Conservation (phyloP, 2,888 invertebrate species). For the Pollenia labialis region DNA sequence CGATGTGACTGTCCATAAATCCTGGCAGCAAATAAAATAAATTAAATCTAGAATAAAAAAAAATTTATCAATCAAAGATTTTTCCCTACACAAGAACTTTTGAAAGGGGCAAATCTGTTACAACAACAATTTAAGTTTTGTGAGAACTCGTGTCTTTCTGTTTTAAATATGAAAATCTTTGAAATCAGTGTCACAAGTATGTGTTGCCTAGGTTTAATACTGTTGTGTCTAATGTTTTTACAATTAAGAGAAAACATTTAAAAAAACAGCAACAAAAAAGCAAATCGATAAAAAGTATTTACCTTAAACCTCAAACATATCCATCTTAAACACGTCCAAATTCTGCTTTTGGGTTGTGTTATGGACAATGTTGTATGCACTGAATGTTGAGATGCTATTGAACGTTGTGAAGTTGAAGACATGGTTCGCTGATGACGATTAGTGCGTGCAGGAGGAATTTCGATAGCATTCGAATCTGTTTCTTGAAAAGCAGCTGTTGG, state of each 20-base stretch:
- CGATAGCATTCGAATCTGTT: conserved; percentile 62
- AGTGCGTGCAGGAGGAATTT: conserved; percentile 47
- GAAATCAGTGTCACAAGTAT: too few species aligned
- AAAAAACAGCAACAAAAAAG: background rate
- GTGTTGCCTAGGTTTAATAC: too few species aligned
- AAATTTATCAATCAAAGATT: too few species aligned
- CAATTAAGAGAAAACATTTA: background rate
- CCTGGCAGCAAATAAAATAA: too few species aligned
- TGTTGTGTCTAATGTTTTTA: too few species aligned
- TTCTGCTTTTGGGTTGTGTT: conserved; percentile 77
- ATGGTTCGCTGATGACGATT: conserved; percentile 78
- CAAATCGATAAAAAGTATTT: conserved; percentile 52
- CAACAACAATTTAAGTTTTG: too few species aligned
- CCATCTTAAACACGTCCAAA: conserved; percentile 79
- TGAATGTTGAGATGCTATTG: conserved; percentile 76
- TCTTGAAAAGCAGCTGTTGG: conserved; percentile 67
- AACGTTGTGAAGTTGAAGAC: conserved; percentile 80
- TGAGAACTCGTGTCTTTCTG: too few species aligned
- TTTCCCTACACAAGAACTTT: too few species aligned
- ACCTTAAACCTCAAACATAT: conserved; percentile 79
- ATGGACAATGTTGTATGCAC: conserved; percentile 75
- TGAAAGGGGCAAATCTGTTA: too few species aligned
- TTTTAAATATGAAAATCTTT: too few species aligned
- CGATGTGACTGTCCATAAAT: too few species aligned
- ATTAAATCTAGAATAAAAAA: too few species aligned